phyloP scores from a whole-genome alignment of 2,888 invertebrate species.

The Homarus gammarus region DNA sequence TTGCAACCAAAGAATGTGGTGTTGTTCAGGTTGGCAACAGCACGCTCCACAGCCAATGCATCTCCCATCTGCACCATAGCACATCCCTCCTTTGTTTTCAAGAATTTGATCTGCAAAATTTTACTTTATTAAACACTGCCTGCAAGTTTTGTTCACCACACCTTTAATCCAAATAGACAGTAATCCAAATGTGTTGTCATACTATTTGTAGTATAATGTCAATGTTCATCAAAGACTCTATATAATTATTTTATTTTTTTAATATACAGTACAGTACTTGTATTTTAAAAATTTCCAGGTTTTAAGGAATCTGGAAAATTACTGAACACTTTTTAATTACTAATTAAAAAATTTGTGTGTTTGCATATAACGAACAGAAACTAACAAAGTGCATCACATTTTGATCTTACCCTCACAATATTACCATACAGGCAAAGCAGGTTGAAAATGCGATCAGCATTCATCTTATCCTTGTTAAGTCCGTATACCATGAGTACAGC shows the following conservation, averaged over 20 bases:
- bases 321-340: too few species aligned
- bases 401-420: slow-evolving; percentile 87
- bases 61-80: slow-evolving; percentile 99
- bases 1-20: slow-evolving; percentile 89
- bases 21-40: slow-evolving; percentile 96
- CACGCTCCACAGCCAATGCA: slow-evolving; percentile 94
- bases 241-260: too few species aligned
- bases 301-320: too few species aligned
- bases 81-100: slow-evolving; percentile 98
- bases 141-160: too few species aligned
- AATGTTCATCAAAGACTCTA: too few species aligned
- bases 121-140: too few species aligned
- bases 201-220: too few species aligned
- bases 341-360: too few species aligned
- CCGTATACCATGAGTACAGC: slow-evolving; percentile 99
- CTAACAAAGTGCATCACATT: background rate
- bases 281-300: too few species aligned
- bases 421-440: slow-evolving; percentile 99
- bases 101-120: slow-evolving; percentile 89
- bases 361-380: background rate
- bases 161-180: too few species aligned
- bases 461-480: slow-evolving; percentile 94
- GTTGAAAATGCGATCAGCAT: slow-evolving; percentile 97
- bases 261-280: too few species aligned
- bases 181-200: too few species aligned